Evolutionary conservation across 2,113 vertebrate genomes (phyloP), one percentile per base, ranked within the genome.

Genomic region (Anolis carolinensis): DNA sequence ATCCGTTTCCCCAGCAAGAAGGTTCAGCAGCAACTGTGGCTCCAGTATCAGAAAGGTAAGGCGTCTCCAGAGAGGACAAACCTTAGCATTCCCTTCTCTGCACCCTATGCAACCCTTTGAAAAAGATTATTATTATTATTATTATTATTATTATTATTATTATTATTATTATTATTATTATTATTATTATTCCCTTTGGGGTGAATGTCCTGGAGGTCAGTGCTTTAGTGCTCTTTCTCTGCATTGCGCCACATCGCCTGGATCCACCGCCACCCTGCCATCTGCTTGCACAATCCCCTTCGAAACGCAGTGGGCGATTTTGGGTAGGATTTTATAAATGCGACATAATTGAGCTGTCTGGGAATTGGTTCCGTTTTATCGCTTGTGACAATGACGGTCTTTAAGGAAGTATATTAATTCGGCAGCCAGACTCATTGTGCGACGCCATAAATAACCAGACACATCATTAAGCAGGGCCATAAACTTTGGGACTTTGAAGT

Each of bases 11-110:
- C 99, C 93, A 99, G 97, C 96, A 99, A 99, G 96, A 99, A 98
- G 94, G 96, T 98, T 44, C 99, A 99, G 96, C 99, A 99, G 96
- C 99, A 99, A 94, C 98, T 99, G 78, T 99, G 99, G 99, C 97
- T 99, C 27, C 99, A 99, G 96, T 99, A 99, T 91, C 99, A 99
- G 96, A 99, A 99, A 98, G 99, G 99, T 99, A 96, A 97, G 97
- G 55, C 30, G 76, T 1, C 16, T 0, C 1, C 0, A 5, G 78
- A 6, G 52, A 10, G 0, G 13, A 77, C 75, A 67, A 59, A 18
- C 7, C 14, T 13, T 34, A 2, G 16, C 3, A 25, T 10, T 39
- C 13, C 27, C 50, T 11, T 39, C 62, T 30, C 32, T 7, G 0
- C 13, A 67, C 21, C 23, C 32, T 10, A 1, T 27, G 44, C 2